phyloP scores from a whole-genome alignment of 2,888 invertebrate genomes.

The Pseudococcus jackbeardsleyi region DNA sequence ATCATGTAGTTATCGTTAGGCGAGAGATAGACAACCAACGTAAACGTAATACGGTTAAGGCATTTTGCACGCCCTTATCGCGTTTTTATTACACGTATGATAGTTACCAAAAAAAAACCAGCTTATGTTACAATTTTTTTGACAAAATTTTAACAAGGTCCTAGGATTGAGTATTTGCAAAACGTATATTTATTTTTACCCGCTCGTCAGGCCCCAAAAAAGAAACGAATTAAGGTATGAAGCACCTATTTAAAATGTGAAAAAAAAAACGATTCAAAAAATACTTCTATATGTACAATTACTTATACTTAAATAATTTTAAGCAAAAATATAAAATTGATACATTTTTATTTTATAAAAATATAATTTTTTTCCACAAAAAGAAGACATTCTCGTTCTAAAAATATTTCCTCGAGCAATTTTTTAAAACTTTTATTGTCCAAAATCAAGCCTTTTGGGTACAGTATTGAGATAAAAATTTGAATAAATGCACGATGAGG shows the following conservation, averaged over 20 bases:
- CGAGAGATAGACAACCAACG: neutral
- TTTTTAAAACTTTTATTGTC: neutral
- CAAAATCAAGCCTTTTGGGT: neutral
- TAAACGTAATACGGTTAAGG: neutral
- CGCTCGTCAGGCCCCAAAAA: no score
- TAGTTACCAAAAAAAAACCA: no score
- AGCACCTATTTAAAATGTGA: no score
- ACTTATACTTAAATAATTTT: neutral
- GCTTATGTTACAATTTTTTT: neutral
- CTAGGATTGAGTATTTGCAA: no score
- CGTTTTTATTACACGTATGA: neutral
- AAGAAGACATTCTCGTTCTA: neutral
- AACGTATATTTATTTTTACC: no score
- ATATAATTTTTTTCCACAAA: neutral
- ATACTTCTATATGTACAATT: no score
- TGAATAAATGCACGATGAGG: neutral
- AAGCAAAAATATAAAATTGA: neutral
- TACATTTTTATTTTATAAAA: conserved; percentile 1
- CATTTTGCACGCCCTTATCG: neutral
- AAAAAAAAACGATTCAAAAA: no score
- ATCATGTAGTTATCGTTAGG: neutral
- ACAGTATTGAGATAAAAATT: neutral
- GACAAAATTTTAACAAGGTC: neutral
- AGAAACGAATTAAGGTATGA: no score
- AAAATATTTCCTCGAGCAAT: neutral